phyloP scores from a whole-genome alignment of 2,797 vertebrate species.

The Gadopsis marmoratus region DNA sequence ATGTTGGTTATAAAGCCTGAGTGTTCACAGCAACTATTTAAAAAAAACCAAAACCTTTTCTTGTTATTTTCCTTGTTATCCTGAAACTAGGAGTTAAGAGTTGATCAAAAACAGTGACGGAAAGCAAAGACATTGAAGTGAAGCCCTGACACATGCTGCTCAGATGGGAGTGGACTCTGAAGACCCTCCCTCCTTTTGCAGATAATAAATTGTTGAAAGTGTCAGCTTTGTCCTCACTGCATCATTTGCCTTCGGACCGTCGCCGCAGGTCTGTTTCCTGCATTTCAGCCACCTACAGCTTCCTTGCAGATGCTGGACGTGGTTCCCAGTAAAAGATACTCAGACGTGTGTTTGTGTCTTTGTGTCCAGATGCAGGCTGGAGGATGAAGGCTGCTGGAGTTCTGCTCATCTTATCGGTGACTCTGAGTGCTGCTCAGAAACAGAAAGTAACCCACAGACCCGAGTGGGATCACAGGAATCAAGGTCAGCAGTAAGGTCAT shows the following conservation, averaged over 20 bases:
- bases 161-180: conserved; percentile 24
- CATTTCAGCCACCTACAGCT: accelerated
- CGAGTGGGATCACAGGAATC: conserved; percentile 74
- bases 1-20: background rate
- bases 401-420: conserved; percentile 69
- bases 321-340: background rate
- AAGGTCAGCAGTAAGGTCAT: conserved; percentile 68
- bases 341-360: background rate
- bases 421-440: conserved; percentile 73
- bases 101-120: background rate
- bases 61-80: background rate
- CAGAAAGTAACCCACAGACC: conserved; percentile 52
- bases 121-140: conserved; percentile 1
- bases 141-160: conserved; percentile 21
- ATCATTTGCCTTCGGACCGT: background rate
- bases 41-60: background rate
- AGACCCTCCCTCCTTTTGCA: conserved; percentile 37
- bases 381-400: conserved; percentile 68
- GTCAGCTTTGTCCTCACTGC: background rate
- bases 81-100: background rate
- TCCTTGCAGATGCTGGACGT: too few relatives aligned
- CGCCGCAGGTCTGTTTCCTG: conserved; percentile 5
- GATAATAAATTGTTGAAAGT: background rate
- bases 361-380: conserved; percentile 1
- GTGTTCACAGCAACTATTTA: background rate